phyloP scores from a whole-genome alignment of 2,113 vertebrate genomes.

The Oncorhynchus nerka region DNA sequence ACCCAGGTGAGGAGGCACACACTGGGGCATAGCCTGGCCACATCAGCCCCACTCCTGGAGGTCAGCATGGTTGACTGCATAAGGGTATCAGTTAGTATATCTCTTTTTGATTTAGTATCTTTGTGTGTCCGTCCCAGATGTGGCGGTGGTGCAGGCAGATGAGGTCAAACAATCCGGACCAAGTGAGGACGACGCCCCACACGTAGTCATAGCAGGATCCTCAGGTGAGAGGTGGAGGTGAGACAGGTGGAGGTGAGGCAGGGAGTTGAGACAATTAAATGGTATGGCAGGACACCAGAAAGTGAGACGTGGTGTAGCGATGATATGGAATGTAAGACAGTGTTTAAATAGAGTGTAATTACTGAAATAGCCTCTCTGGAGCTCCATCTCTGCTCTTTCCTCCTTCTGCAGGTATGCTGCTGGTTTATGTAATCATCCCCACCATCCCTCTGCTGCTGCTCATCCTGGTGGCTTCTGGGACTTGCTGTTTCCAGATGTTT shows the following conservation, averaged over 20 bases:
- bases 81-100: not conserved
- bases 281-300: not conserved
- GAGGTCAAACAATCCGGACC: constrained; percentile 38
- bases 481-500: constrained; percentile 93
- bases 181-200: constrained; percentile 41
- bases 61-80: too few relatives aligned
- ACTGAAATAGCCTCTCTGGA: too few relatives aligned
- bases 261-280: not conserved
- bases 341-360: too few relatives aligned
- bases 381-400: too few relatives aligned
- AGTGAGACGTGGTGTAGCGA: not conserved
- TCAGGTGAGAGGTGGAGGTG: constrained; percentile 61
- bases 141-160: constrained; percentile 65
- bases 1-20: constrained; percentile 47
- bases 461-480: constrained; percentile 93
- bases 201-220: constrained; percentile 57
- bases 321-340: too few relatives aligned
- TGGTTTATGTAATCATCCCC: constrained; percentile 93
- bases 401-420: constrained; percentile 81
- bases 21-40: not conserved
- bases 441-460: constrained; percentile 93
- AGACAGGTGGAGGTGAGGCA: not conserved
- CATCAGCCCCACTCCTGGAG: not conserved
- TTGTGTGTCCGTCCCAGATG: constrained; percentile 63
- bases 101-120: not conserved